phyloP scores from a whole-genome alignment of 2,888 invertebrate genomes.

The Clistopyga incitator region DNA sequence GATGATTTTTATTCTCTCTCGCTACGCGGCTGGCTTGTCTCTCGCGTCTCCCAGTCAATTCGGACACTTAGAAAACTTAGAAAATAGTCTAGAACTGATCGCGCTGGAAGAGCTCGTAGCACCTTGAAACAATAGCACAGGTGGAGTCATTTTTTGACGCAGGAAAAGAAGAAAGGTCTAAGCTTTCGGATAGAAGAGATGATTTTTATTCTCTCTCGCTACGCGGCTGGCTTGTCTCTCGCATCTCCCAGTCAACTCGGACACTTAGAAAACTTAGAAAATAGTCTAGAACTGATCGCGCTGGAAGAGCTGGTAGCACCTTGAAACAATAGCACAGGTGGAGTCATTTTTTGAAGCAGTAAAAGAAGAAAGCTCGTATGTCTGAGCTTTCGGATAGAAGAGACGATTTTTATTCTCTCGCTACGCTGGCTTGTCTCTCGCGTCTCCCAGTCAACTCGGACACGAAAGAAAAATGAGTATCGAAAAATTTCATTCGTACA shows the following conservation, averaged over 20 bases:
- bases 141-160: slow-evolving; percentile 12
- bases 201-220: no score
- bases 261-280: no score
- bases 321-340: neutral
- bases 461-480: slow-evolving; percentile 57
- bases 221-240: no score
- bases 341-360: neutral
- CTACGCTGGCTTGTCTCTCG: slow-evolving; percentile 10
- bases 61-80: no score
- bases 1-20: no score
- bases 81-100: slow-evolving; percentile 5
- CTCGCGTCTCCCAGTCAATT: no score
- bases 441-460: slow-evolving; percentile 46
- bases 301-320: no score
- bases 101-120: neutral
- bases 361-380: neutral
- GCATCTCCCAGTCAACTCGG: no score
- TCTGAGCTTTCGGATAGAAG: neutral
- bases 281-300: no score
- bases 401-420: slow-evolving; percentile 23
- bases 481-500: slow-evolving; percentile 42
- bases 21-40: no score
- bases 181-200: no score
- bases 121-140: neutral
- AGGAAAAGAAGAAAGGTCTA: no score